A percentile compares a stretch with the other conserved stretches of the same genome.
Conservation (phyloP, 2,113 vertebrate species). For the Phalacrocorax carbo region DNA sequence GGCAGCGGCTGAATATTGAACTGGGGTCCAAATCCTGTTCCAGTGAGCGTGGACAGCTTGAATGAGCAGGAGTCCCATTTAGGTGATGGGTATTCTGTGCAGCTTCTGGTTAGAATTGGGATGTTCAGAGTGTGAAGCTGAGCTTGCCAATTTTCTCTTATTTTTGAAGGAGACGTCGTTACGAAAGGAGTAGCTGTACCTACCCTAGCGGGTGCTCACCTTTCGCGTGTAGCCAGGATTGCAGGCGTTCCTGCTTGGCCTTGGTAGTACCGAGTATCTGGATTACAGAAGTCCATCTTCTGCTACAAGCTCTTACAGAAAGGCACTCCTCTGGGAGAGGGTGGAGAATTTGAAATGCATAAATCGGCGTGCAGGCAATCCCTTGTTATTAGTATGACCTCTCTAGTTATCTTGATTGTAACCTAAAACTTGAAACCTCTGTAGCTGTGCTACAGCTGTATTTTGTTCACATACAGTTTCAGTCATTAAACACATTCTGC, state of each 20-base stretch:
- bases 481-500: neutral
- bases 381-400: neutral
- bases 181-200: neutral
- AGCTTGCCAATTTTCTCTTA: neutral
- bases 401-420: neutral
- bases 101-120: neutral
- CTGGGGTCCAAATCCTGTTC: neutral
- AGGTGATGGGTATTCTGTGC: neutral
- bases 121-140: neutral
- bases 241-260: neutral
- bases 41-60: neutral
- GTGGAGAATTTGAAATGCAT: neutral
- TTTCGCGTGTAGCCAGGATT: neutral
- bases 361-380: fast-evolving
- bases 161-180: neutral
- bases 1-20: neutral
- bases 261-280: fast-evolving
- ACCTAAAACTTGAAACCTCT: neutral
- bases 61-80: neutral
- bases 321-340: neutral
- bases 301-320: neutral
- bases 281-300: neutral
- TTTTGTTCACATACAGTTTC: neutral
- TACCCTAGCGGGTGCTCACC: fast-evolving
- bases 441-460: neutral